These are phyloP conservation scores for Lanius ludovicianus DNA, from an alignment of 2,113 vertebrate genomes.

Conservation along the genomic window DNA sequence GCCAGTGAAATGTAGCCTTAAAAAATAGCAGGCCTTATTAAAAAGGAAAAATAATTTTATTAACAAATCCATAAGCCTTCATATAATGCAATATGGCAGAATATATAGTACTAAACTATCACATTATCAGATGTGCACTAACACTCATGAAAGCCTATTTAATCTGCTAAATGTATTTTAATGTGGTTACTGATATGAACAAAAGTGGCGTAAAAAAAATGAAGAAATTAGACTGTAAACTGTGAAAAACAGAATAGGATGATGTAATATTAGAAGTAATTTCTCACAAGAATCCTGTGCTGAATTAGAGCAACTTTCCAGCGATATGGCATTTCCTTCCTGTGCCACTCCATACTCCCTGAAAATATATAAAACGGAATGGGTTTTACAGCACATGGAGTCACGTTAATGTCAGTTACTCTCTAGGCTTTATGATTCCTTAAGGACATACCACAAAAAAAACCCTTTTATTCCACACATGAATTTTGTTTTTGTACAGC, in stretches of 20 bases:
- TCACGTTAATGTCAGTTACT: slow-evolving; percentile 28
- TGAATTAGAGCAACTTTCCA: slow-evolving; percentile 66
- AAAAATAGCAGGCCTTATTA: not conserved
- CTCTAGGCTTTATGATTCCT: slow-evolving; percentile 23
- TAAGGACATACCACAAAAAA: not conserved
- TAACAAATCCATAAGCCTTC: not conserved
- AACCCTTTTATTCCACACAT: not conserved
- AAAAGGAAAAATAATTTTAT: not conserved
- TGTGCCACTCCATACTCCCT: slow-evolving; percentile 57
- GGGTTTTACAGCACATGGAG: slow-evolving; percentile 53
- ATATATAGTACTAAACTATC: not conserved
- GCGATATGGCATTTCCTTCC: slow-evolving; percentile 61
- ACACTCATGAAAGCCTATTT: slow-evolving; percentile 11
- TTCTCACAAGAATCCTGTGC: slow-evolving; percentile 65
- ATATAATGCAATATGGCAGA: not conserved
- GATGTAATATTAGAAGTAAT: slow-evolving; percentile 60
- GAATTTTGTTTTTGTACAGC: not conserved
- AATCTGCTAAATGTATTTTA: not conserved
- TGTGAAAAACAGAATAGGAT: slow-evolving; percentile 36
- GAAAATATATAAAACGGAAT: slow-evolving; percentile 65
- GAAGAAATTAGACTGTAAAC: slow-evolving; percentile 33
- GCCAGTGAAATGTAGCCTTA: not conserved
- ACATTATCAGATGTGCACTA: not conserved
- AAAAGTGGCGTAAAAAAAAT: slow-evolving; percentile 35
- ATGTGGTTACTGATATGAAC: slow-evolving; percentile 16